Evolutionary conservation across 2,113 vertebrate species (phyloP).

Genomic region (Mus pahari): DNA sequence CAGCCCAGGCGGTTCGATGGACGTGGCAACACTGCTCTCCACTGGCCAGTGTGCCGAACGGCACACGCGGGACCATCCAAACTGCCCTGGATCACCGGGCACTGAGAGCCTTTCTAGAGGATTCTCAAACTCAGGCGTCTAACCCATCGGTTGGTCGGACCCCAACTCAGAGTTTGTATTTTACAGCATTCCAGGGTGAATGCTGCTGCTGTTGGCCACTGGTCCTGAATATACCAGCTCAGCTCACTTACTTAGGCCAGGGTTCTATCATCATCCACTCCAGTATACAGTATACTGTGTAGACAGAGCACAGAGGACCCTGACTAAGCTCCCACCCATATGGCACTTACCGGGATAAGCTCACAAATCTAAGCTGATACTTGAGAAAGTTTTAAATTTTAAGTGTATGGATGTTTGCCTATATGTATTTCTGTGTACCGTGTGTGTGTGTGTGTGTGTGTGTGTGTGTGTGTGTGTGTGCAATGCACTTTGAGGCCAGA

Average conservation of each 20-base stretch:
- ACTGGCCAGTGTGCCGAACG: slow-evolving; percentile 27
- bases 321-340: background rate
- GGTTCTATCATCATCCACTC: background rate
- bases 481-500: background rate
- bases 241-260: background rate
- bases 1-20: background rate
- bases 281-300: background rate
- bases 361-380: background rate
- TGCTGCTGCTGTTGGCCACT: no score
- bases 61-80: background rate
- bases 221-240: background rate
- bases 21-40: slow-evolving; percentile 76
- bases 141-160: background rate
- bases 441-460: background rate
- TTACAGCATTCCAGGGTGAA: background rate
- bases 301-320: background rate
- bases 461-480: background rate
- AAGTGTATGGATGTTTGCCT: background rate
- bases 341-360: background rate
- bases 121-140: background rate
- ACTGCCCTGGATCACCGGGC: background rate
- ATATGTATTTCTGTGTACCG: background rate
- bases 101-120: background rate
- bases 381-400: slow-evolving; percentile 12
- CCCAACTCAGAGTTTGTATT: background rate